Evolutionary conservation across 2,113 vertebrate genomes (phyloP), one percentile per base, ranked within the genome.

Genomic region (Hydropotes inermis): DNA sequence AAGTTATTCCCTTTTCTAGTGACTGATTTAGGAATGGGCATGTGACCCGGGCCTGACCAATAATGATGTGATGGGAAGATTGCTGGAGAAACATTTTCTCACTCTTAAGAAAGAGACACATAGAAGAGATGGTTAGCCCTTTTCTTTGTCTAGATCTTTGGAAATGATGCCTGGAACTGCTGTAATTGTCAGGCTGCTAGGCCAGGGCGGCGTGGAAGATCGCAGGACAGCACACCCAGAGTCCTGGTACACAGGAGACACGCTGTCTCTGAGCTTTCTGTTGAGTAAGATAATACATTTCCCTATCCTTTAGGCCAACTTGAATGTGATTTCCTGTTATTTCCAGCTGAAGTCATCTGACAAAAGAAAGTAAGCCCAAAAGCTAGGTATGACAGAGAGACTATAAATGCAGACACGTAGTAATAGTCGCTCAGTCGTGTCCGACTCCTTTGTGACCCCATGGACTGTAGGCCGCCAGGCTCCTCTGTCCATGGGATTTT

Each of bases 291-390:
- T 96, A 97, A 89, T 54, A 43, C 43, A 50, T 86, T 96, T 98
- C 92, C 95, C 93, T 87, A 47, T 55, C 36, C 55, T 78, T 89
- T 58, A 76, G 74, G 54, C 39, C 92, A 58, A n/a, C 43, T 45
- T 16, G 61, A 95, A 83, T 67, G 36, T 84, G 33, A 78, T 52
- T 97, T 97, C 97, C 98, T 97, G 95, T 98, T 97, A 60, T 97
- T 97, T 82, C 28, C 87, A 94, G 84, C 27, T 28, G 27, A 95
- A 89, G 17, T 81, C 78, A 82, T 58, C 57, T 76, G 94, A 96
- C 85, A 54, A 87, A 95, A 96, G 17, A 36, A 76, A 52, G 57
- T 43, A 91, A 87, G 12, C 9, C 45, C 60, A 19, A 81, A 87
- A 95, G 30, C 36, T 25, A 57, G 43, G 30, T n/a, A 61, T 7